Conservation (phyloP, 1,140 invertebrate species). For the Temnothorax longispinosus region DNA sequence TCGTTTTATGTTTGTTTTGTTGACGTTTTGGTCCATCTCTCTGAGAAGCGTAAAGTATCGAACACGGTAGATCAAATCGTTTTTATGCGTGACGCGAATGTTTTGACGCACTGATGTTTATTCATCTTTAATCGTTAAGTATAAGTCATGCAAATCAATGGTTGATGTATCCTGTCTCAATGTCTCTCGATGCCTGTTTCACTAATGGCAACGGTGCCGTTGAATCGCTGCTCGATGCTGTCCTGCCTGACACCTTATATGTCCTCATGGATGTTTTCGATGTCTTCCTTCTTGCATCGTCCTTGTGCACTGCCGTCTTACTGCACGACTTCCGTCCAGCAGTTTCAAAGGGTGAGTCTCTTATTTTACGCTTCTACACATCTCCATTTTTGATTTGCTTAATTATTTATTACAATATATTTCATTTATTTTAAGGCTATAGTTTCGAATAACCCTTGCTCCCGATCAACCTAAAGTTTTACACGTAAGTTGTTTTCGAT, state of each 20-base stretch:
- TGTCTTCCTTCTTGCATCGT: slow-evolving; percentile 84
- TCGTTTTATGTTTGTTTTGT: not conserved
- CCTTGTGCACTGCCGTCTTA: slow-evolving; percentile 83
- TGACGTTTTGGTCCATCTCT: not conserved
- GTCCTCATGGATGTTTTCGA: slow-evolving; percentile 84
- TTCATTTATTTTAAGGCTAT: not conserved
- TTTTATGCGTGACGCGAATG: not conserved
- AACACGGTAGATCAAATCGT: not conserved
- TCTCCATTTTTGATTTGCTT: slow-evolving; percentile 51
- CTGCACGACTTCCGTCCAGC: slow-evolving; percentile 79
- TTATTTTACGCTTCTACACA: slow-evolving; percentile 11
- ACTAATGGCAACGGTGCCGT: slow-evolving; percentile 76
- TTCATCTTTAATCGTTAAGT: slow-evolving; percentile 56
- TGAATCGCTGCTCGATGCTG: slow-evolving; percentile 80
- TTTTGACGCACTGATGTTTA: slow-evolving; percentile 26
- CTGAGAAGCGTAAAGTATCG: not conserved
- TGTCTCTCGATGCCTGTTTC: slow-evolving; percentile 77
- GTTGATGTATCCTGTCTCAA: slow-evolving; percentile 78
- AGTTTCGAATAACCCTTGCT: too few relatives aligned
- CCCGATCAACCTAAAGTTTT: too few relatives aligned
- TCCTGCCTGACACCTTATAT: slow-evolving; percentile 83
- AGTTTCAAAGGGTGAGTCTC: slow-evolving; percentile 85
- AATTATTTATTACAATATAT: not conserved
- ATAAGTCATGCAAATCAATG: slow-evolving; percentile 75
- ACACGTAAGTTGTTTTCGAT: too few relatives aligned